Base-by-base conservation (phyloP, 2,113 vertebrate genomes). In the Aythya baeri region DNA sequence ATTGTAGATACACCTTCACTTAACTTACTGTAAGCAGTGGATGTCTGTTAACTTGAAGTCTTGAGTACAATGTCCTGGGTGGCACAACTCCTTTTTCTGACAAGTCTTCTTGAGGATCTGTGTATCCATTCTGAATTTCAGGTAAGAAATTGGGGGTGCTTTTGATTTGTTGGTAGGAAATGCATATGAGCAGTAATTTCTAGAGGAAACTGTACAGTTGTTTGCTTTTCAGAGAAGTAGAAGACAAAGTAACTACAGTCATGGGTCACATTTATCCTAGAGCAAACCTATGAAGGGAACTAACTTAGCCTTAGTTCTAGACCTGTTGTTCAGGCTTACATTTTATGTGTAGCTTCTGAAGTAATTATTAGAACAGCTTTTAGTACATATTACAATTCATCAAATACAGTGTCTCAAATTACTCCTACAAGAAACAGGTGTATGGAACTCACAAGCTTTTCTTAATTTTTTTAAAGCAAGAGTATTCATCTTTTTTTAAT, bases 151-250 rank as follows among this genome's bases (percentile, higher is more conserved):
- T 31, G 22, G 46, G 31, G 3, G 9, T 84, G 57, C 4, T 71
- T 84, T 66, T 72, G 38, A 4, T 71, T 66, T 49, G 49, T 26
- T 67, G 13, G 0, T 41, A 44, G 11, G 23, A 54, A 38, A 21
- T 49, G 4, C 0, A 0, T 41, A 17, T 59, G 41, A 79, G 20
- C 23, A 82, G 8, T 52, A 43, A 4, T 41, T 85, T 20, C 22
- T 85, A 15, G 43, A 92, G 65, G 29, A 71, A 55, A 22, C 10
- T 66, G 13, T 70, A 25, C 25, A 70, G 27, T 4, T 78, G 11
- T 34, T 34, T 34, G 34, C 34, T 34, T 34, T 34, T 34, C 34
- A 34, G 34, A 34, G 34, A 34, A 34, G 34, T 34, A 34, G 34
- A 34, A 34, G 34, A 34, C 2, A 7, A 63, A 80, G 18, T 27